Conservation (phyloP, 2,113 vertebrate genomes). For the Pelusios castaneus region DNA sequence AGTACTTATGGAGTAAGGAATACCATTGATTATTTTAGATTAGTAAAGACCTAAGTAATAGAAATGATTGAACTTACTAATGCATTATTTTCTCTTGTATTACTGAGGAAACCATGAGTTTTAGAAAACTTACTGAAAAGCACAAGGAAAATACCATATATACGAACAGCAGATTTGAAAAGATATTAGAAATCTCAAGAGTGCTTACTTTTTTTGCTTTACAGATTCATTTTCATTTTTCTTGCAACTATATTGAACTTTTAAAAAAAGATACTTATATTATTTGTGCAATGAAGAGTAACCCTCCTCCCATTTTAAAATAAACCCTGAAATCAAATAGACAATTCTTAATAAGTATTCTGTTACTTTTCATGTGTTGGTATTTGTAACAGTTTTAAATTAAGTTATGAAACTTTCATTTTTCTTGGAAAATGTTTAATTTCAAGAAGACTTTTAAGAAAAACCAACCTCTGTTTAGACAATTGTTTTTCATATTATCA, state of each 20-base stretch:
- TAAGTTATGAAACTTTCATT: background rate
- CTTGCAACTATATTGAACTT: background rate
- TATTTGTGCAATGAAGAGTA: background rate
- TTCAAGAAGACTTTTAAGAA: background rate
- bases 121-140: background rate
- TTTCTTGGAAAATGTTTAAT: background rate
- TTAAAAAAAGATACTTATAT: background rate
- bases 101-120: background rate
- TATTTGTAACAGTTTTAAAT: background rate
- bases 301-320: background rate
- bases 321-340: background rate
- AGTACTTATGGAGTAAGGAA: conserved; percentile 9
- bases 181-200: background rate
- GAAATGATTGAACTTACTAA: background rate
- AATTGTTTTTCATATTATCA: background rate
- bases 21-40: background rate
- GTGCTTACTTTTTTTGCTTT: background rate
- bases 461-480: background rate
- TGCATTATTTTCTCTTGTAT: background rate
- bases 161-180: background rate
- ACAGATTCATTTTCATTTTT: background rate
- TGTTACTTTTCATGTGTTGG: background rate
- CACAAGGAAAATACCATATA: background rate
- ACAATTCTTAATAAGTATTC: too few relatives aligned
- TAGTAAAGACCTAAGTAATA: background rate